Evolutionary conservation across 2,888 invertebrate species (phyloP).

Genomic region (Meganola albula): DNA sequence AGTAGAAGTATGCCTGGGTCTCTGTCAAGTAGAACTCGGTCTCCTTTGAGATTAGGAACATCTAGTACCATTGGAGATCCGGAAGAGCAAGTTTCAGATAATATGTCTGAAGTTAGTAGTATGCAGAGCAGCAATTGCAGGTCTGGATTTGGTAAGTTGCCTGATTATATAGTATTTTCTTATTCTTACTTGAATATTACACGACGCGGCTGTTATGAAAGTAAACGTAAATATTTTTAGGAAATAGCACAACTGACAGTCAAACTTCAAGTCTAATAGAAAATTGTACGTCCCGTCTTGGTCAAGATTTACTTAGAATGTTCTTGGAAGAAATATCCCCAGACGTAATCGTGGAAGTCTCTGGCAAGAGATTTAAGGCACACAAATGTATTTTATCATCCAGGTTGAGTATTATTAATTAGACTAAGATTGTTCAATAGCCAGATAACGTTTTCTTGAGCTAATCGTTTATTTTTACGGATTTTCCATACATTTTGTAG

Average conservation of each 20-base stretch:
- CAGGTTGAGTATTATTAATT: conserved; percentile 51
- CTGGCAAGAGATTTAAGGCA: conserved; percentile 88
- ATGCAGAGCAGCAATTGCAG: conserved; percentile 77
- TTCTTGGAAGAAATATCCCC: conserved; percentile 94
- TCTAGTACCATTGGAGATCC: conserved; percentile 49
- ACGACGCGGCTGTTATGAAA: too few species aligned
- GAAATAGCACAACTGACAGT: conserved; percentile 59
- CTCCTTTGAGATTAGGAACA: conserved; percentile 40
- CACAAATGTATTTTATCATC: conserved; percentile 95
- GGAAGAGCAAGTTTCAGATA: conserved; percentile 72
- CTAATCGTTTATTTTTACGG: too few species aligned
- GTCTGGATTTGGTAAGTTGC: conserved; percentile 67
- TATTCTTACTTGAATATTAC: too few species aligned
- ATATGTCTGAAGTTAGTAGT: conserved; percentile 75
- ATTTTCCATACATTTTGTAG: too few species aligned
- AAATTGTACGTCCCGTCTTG: conserved; percentile 80
- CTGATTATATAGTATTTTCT: too few species aligned
- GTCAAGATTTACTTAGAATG: conserved; percentile 93
- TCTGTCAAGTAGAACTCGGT: conserved; percentile 47
- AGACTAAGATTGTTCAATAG: too few species aligned
- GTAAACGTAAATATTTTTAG: too few species aligned
- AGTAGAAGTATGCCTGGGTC: conserved; percentile 67
- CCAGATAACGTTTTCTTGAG: too few species aligned
- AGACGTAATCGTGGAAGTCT: conserved; percentile 91
- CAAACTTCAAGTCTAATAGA: conserved; percentile 60